phyloP scores from a whole-genome alignment of 1,140 invertebrate genomes.

The Meteorus sp. region DNA sequence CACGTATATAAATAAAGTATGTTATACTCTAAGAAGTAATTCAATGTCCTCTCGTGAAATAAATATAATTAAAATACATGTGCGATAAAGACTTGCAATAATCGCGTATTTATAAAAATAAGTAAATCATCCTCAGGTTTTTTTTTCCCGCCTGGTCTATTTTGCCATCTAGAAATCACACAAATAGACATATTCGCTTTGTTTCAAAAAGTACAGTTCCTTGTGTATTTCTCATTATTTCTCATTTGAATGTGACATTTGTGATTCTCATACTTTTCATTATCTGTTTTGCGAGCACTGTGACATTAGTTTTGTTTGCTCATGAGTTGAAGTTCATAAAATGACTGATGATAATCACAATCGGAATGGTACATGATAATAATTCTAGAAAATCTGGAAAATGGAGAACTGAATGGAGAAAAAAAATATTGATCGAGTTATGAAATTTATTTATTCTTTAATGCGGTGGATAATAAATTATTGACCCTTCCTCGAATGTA shows the following conservation, averaged over 20 bases:
- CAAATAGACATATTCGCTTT: neutral
- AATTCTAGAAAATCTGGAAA: too few species aligned
- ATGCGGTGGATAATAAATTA: too few species aligned
- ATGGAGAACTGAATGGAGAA: too few species aligned
- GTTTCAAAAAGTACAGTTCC: neutral
- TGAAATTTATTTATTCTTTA: too few species aligned
- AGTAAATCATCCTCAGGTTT: constrained; percentile 19
- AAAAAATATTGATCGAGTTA: too few species aligned
- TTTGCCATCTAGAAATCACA: neutral
- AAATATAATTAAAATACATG: constrained; percentile 17
- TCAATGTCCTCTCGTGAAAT: constrained; percentile 8
- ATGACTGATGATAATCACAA: too few species aligned
- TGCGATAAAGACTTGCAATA: constrained; percentile 6
- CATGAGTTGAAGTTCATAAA: too few species aligned
- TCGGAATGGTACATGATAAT: too few species aligned
- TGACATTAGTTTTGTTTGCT: too few species aligned
- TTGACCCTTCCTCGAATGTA: neutral
- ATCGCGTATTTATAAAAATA: constrained; percentile 20
- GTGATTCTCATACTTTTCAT: too few species aligned
- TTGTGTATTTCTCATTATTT: neutral
- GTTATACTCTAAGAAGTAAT: neutral
- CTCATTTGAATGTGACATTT: neutral
- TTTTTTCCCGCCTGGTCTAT: neutral
- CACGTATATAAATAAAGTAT: too few species aligned
- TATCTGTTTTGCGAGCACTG: neutral